Conservation (phyloP, 2,888 invertebrate species). For the Nomada goodeniana region DNA sequence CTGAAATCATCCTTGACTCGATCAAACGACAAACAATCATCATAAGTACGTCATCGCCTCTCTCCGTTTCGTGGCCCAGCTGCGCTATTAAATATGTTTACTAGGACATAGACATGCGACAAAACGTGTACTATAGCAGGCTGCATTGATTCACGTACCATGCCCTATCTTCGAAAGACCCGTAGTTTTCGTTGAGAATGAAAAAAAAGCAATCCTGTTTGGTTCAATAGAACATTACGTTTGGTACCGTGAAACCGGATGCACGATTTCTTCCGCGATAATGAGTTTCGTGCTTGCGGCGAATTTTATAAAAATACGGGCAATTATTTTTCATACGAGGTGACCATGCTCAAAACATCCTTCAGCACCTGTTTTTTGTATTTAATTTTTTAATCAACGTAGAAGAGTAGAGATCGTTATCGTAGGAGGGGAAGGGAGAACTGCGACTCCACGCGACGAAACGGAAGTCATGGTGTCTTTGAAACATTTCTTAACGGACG, state of each 20-base stretch:
- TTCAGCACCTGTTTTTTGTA: constrained; percentile 63
- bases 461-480: constrained; percentile 12
- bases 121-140: constrained; percentile 67
- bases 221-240: constrained; percentile 26
- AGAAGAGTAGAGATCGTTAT: constrained; percentile 19
- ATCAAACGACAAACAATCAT: constrained; percentile 77
- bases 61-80: constrained; percentile 82
- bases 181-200: neutral
- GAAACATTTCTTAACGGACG: constrained; percentile 5
- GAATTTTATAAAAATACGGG: constrained; percentile 34
- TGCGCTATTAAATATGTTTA: constrained; percentile 76
- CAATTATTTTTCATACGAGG: constrained; percentile 67
- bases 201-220: constrained; percentile 43
- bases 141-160: constrained; percentile 55
- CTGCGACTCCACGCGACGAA: constrained; percentile 8
- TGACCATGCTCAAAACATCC: constrained; percentile 56
- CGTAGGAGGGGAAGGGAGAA: neutral
- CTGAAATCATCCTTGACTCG: constrained; percentile 80
- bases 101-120: constrained; percentile 70
- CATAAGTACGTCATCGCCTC: constrained; percentile 78
- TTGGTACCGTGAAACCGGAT: constrained; percentile 29
- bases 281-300: constrained; percentile 29
- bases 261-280: neutral
- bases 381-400: constrained; percentile 64
- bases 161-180: constrained; percentile 56